Evolutionary conservation across 2,113 vertebrate species (phyloP).

Genomic region (Regulus satrapa): DNA sequence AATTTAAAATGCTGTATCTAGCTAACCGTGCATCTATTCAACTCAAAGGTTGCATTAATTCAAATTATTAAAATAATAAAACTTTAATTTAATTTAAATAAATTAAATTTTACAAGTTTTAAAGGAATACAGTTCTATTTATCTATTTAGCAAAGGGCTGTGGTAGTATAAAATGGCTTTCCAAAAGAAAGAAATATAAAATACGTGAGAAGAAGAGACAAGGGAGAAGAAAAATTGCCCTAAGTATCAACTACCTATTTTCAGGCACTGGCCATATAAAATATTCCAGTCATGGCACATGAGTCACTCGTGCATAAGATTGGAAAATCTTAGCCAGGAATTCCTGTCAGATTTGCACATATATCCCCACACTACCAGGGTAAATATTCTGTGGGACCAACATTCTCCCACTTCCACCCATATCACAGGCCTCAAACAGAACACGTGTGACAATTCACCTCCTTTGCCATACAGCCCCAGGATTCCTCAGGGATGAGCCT

Average conservation of each 20-base stretch:
- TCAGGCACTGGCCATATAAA: neutral
- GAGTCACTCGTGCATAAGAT: neutral
- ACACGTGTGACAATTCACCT: neutral
- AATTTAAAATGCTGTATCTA: neutral
- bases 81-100: no score
- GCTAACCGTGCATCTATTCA: neutral
- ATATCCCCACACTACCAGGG: neutral
- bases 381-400: neutral
- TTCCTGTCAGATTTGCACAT: neutral
- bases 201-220: neutral
- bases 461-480: neutral
- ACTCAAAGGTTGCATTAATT: neutral
- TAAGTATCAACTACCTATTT: neutral
- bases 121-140: neutral
- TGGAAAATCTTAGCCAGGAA: neutral
- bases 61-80: no score
- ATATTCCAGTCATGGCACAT: neutral
- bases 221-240: neutral
- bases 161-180: neutral
- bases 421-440: neutral
- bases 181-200: neutral
- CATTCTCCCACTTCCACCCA: neutral
- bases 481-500: fast-evolving
- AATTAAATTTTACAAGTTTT: neutral
- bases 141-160: neutral